These are phyloP conservation scores for Ptilodon capucinus DNA, from an alignment of 2,888 invertebrate species.

Conservation along the genomic window DNA sequence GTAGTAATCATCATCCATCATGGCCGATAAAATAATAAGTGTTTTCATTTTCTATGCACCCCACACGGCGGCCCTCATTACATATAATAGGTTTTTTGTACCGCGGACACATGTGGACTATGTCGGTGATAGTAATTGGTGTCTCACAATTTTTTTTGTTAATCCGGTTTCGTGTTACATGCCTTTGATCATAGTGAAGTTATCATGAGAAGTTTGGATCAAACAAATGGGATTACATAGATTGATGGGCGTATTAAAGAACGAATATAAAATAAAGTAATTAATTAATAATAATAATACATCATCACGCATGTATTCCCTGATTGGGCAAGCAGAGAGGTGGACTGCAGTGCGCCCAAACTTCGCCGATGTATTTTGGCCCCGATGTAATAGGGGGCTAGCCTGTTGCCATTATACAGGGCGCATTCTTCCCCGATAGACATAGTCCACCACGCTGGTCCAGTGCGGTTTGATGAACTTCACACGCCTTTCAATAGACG, in stretches of 20 bases:
- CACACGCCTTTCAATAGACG: too few relatives aligned
- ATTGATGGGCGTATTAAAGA: not conserved
- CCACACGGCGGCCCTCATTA: constrained; percentile 50
- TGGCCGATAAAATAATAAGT: constrained; percentile 68
- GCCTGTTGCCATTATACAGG: too few relatives aligned
- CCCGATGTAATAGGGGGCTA: too few relatives aligned
- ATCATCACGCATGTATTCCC: too few relatives aligned
- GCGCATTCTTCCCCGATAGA: too few relatives aligned
- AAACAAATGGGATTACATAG: not conserved
- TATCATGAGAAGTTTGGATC: not conserved
- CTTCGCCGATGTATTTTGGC: too few relatives aligned
- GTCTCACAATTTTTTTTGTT: constrained; percentile 15
- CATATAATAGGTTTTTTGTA: constrained; percentile 62
- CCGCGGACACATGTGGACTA: constrained; percentile 58
- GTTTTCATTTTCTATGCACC: constrained; percentile 73
- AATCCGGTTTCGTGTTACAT: constrained; percentile 6
- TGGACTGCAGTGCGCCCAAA: too few relatives aligned
- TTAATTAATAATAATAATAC: too few relatives aligned
- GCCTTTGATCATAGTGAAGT: not conserved
- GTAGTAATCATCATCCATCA: constrained; percentile 62
- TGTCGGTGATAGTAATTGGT: constrained; percentile 27
- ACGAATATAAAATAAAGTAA: not conserved
- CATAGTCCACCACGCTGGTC: too few relatives aligned
- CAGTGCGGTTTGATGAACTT: too few relatives aligned
- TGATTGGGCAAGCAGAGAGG: too few relatives aligned